These are phyloP conservation scores for Solea senegalensis DNA, from an alignment of 2,113 vertebrate genomes.

Conservation along the genomic window DNA sequence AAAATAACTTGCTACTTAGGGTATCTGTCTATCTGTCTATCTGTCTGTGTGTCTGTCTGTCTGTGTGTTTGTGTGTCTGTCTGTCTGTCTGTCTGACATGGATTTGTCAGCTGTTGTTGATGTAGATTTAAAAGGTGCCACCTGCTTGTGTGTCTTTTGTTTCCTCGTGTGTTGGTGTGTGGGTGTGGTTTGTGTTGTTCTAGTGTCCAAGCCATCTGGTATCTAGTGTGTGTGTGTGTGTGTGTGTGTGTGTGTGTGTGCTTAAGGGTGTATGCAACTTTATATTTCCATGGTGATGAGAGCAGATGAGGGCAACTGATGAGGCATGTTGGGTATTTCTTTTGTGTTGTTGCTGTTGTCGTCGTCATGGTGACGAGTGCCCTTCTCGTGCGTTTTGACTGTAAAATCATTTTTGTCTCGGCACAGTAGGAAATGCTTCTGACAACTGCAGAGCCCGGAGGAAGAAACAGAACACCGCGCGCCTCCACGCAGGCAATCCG, in stretches of 20 bases:
- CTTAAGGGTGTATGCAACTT: constrained; percentile 12
- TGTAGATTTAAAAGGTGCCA: neutral
- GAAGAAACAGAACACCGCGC: constrained; percentile 45
- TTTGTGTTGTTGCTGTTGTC: constrained; percentile 33
- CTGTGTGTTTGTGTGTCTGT: no score
- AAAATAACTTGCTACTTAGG: no score
- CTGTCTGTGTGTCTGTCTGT: no score
- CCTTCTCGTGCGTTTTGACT: constrained; percentile 12
- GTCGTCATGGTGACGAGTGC: constrained; percentile 36
- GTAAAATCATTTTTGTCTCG: constrained; percentile 32
- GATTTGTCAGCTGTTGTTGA: neutral
- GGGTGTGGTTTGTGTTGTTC: constrained; percentile 13
- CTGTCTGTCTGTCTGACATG: no score
- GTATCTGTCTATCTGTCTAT: no score
- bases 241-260: constrained; percentile 6
- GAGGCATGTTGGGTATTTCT: constrained; percentile 41
- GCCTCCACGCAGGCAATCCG: constrained; percentile 38
- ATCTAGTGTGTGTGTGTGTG: neutral
- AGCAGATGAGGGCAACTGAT: constrained; percentile 39
- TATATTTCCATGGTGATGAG: constrained; percentile 21
- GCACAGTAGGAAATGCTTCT: constrained; percentile 57
- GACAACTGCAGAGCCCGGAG: constrained; percentile 55
- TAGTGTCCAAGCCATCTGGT: neutral
- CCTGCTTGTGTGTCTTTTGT: constrained; percentile 4
- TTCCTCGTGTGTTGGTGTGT: neutral